Evolutionary conservation across 2,113 vertebrate species (phyloP).

Genomic region (Ginglymostoma cirratum): DNA sequence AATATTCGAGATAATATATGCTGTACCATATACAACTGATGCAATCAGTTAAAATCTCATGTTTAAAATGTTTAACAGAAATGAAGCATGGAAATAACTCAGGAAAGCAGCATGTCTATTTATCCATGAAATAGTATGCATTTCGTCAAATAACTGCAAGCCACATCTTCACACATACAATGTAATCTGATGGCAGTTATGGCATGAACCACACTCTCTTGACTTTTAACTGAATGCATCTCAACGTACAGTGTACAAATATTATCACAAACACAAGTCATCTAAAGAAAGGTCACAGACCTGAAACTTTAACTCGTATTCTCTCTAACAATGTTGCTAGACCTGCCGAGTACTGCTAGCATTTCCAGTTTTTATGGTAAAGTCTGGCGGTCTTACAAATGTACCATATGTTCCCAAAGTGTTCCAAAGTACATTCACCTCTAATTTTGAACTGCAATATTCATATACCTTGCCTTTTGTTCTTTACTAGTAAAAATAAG

Average conservation of each 20-base stretch:
- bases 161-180: too few species aligned
- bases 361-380: too few species aligned
- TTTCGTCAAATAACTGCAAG: neutral
- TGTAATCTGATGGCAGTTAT: neutral
- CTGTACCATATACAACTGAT: neutral
- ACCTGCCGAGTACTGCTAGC: too few species aligned
- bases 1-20: conserved; percentile 12
- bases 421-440: neutral
- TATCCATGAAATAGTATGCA: neutral
- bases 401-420: neutral
- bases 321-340: too few species aligned
- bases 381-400: neutral
- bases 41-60: conserved; percentile 9
- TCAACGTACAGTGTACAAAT: neutral
- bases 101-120: neutral
- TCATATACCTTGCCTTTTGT: neutral
- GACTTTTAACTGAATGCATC: neutral
- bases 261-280: neutral
- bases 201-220: neutral
- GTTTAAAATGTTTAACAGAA: conserved; percentile 14
- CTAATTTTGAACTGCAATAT: neutral
- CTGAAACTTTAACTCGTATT: neutral
- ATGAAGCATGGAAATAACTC: neutral
- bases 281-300: neutral
- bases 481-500: neutral